Evolutionary conservation across 1,140 invertebrate genomes (phyloP), one percentile per base, ranked within the genome.

Genomic region (Danaus melanippus): DNA sequence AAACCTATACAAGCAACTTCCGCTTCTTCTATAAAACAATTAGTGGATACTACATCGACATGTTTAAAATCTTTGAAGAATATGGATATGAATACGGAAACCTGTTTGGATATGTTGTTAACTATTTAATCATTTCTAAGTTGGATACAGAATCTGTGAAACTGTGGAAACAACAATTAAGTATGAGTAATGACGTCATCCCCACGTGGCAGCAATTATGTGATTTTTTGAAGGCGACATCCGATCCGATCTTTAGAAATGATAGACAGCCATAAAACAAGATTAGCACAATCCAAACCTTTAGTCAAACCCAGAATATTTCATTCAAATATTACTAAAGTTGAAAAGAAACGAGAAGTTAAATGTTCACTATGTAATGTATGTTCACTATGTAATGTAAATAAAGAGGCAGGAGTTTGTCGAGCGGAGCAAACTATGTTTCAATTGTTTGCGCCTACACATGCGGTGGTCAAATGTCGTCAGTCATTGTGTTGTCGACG

Each of bases 391-490:
- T 60, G 42, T 17, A 59, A 32, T 45, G 46, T 10, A 10, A 10
- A n/a, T n/a, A 15, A 46, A 75, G 39, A 59, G 63, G 62, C 56
- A 50, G 9, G 48, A 75, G 9, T 66, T 62, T 55, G 56, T 69
- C 0, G 50, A 65, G 50, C 54, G 9, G 10, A 63, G 67, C 9
- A 62, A 57, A 39, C 47, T 72, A 12, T 76, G 70, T 52, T 76
- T 64, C 42, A 76, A 73, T 48, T 73, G 68, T 47, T 50, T 69
- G 55, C 53, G 44, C 48, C 59, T 10, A 50, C 59, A 39, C 72
- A 75, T 53, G 50, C 68, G 11, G 66, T 64, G 8, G 21, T 12
- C 1, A 53, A 53, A 10, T 67, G 66, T 53, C 56, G 48, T 9
- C 56, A 62, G 48, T 8, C 32, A 8, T 7, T 32, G n/a, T n/a